These are phyloP conservation scores for Oryzias melastigma DNA, from an alignment of 2,113 vertebrate species.

Conservation along the genomic window DNA sequence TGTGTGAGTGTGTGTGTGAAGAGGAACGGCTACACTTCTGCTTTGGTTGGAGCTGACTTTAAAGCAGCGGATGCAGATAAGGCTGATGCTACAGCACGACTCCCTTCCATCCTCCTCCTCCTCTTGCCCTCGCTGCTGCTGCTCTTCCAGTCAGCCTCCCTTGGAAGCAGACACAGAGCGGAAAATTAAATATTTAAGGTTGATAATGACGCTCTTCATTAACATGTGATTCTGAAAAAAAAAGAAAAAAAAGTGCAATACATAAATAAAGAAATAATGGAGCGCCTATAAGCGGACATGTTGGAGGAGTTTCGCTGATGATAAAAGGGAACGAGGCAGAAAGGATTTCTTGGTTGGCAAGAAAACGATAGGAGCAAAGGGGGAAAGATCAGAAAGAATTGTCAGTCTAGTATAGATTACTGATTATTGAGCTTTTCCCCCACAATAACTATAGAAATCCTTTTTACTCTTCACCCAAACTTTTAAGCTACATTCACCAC, in stretches of 20 bases:
- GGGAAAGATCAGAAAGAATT: slow-evolving; percentile 62
- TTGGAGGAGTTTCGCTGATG: slow-evolving; percentile 58
- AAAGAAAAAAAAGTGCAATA: slow-evolving; percentile 74
- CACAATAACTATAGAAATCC: too few species aligned
- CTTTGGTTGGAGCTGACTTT: slow-evolving; percentile 52
- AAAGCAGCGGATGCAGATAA: slow-evolving; percentile 68
- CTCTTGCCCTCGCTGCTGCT: slow-evolving; percentile 4
- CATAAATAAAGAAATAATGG: slow-evolving; percentile 81
- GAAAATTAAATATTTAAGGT: slow-evolving; percentile 80
- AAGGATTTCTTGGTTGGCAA: slow-evolving; percentile 48
- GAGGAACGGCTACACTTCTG: slow-evolving; percentile 17
- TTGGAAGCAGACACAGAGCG: slow-evolving; percentile 73
- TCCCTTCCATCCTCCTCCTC: slow-evolving; percentile 20
- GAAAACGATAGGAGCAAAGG: slow-evolving; percentile 63
- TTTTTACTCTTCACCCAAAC: too few species aligned
- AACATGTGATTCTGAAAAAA: slow-evolving; percentile 77
- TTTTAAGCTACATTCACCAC: too few species aligned
- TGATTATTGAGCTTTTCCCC: slow-evolving; percentile 43
- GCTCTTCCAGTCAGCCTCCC: slow-evolving; percentile 63
- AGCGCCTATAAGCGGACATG: slow-evolving; percentile 66
- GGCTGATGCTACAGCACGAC: slow-evolving; percentile 46
- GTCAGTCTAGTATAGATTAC: slow-evolving; percentile 45
- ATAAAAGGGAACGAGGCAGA: slow-evolving; percentile 47
- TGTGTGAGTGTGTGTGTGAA: neutral
- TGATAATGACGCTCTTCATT: slow-evolving; percentile 80